These are phyloP conservation scores for Pelecanus crispus DNA, from an alignment of 2,113 vertebrate species.

Conservation along the genomic window DNA sequence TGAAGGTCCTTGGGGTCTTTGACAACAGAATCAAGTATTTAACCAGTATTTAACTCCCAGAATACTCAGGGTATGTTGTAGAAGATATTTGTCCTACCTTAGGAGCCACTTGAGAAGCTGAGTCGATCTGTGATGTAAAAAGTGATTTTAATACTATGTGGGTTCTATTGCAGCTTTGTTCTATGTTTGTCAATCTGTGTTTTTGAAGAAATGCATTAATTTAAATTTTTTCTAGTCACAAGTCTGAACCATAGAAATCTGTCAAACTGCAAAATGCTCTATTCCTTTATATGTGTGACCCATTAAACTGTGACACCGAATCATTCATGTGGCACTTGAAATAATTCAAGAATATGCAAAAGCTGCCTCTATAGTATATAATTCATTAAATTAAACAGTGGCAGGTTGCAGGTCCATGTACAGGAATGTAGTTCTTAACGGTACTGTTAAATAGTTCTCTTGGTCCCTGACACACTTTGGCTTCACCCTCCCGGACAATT, in stretches of 20 bases:
- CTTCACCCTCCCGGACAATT: neutral
- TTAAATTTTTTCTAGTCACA: neutral
- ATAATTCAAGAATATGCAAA: neutral
- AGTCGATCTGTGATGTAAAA: neutral
- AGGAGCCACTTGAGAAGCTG: neutral
- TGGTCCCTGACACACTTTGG: neutral
- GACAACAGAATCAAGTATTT: neutral
- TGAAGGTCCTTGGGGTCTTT: neutral
- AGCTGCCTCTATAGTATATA: neutral
- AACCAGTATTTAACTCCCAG: neutral
- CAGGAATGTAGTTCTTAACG: neutral
- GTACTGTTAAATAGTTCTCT: neutral
- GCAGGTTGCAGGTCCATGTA: neutral
- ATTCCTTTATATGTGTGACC: neutral
- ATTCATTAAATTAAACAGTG: neutral
- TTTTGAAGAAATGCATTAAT: neutral
- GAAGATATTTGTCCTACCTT: neutral
- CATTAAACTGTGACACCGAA: neutral
- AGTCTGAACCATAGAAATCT: neutral
- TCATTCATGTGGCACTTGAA: neutral
- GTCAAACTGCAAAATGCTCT: neutral
- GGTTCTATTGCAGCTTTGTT: neutral
- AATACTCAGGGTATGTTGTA: neutral
- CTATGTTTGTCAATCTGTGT: fast-evolving
- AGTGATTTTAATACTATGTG: neutral